Percentiles rank a stretch among this genome's conserved stretches.
phyloP scores from a whole-genome alignment of 2,888 invertebrate species.

The Yponomeuta malinellus region DNA sequence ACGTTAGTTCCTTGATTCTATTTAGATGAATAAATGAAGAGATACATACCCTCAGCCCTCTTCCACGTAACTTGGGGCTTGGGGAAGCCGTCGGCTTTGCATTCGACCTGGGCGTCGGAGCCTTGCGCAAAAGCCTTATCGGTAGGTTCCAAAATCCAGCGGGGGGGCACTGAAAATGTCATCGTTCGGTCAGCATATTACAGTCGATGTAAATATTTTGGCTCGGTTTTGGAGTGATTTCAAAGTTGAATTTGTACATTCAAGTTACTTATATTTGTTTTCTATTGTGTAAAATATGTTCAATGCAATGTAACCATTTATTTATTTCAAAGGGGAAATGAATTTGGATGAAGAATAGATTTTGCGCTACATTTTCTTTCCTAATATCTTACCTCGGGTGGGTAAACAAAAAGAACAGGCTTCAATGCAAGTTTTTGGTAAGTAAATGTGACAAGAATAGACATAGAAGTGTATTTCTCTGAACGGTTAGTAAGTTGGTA shows the following conservation, averaged over 20 bases:
- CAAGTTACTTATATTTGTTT: not conserved
- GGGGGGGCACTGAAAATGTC: conserved; percentile 89
- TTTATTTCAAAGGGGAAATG: too few relatives aligned
- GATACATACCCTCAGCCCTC: conserved; percentile 88
- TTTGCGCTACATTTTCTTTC: not conserved
- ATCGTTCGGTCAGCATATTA: conserved; percentile 6
- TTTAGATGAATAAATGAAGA: too few relatives aligned
- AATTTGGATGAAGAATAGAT: not conserved
- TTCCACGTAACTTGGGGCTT: conserved; percentile 97
- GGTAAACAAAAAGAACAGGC: not conserved
- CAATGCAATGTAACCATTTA: too few relatives aligned
- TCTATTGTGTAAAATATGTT: too few relatives aligned
- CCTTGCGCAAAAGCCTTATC: conserved; percentile 97
- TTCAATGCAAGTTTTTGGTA: conserved; percentile 22
- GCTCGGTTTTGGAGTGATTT: not conserved
- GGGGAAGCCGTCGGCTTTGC: conserved; percentile 97
- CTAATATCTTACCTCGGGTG: not conserved
- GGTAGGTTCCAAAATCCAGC: conserved; percentile 96
- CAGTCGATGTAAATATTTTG: conserved; percentile 1
- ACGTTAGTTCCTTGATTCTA: too few relatives aligned
- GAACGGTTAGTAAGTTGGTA: not conserved
- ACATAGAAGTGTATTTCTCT: too few relatives aligned
- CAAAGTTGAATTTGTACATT: not conserved
- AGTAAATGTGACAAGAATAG: too few relatives aligned
- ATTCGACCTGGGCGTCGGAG: conserved; percentile 94